Conservation (phyloP, 2,888 invertebrate genomes). For the Furcula furcula region DNA sequence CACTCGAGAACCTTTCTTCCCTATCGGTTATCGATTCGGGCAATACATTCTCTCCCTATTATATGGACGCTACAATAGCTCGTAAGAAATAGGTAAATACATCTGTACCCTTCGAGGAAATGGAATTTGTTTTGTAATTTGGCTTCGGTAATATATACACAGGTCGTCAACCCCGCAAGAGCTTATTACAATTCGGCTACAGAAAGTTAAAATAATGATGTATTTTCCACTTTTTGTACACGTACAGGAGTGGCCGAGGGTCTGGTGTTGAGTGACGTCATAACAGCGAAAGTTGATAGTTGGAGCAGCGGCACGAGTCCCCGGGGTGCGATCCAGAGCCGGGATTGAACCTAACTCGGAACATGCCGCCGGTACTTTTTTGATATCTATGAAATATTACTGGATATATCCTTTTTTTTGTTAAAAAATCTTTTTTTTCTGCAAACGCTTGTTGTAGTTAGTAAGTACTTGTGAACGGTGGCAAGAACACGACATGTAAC, state of each 20-base stretch:
- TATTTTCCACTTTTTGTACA: too few species aligned
- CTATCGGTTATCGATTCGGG: too few species aligned
- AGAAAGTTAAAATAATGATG: constrained; percentile 15
- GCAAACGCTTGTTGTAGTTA: too few species aligned
- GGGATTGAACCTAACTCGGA: constrained; percentile 21
- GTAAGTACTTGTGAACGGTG: too few species aligned
- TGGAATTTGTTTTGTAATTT: too few species aligned
- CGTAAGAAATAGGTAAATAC: too few species aligned
- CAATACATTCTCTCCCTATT: too few species aligned
- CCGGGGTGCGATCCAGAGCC: constrained; percentile 19
- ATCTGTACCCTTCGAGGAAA: too few species aligned
- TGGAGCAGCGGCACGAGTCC: constrained; percentile 21
- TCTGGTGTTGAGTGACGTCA: constrained; percentile 27
- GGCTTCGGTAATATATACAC: too few species aligned
- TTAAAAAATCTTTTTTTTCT: background rate
- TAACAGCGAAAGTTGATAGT: constrained; percentile 35
- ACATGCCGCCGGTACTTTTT: constrained; percentile 22
- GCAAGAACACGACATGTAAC: too few species aligned
- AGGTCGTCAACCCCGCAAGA: background rate
- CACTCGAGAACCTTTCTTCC: too few species aligned
- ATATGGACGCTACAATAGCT: too few species aligned
- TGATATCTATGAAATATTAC: constrained; percentile 27
- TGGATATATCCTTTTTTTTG: background rate
- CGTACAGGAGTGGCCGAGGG: constrained; percentile 12
- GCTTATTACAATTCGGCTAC: constrained; percentile 14